These are phyloP conservation scores for Lethrus apterus DNA, from an alignment of 1,140 invertebrate species.

Conservation along the genomic window DNA sequence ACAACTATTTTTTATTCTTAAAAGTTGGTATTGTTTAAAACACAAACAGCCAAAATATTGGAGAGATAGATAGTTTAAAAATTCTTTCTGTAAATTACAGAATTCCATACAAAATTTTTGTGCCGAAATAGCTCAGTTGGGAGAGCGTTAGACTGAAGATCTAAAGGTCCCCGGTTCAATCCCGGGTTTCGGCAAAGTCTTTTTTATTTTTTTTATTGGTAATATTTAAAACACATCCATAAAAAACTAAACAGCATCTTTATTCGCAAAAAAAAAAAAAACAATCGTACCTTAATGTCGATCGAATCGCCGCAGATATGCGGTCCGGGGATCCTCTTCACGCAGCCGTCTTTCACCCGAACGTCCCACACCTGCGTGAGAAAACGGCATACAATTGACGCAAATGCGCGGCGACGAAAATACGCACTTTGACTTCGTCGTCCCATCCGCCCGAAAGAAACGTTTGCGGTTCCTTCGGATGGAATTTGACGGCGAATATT, in stretches of 20 bases:
- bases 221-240: too few species aligned
- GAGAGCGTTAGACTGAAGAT: conserved; percentile 73
- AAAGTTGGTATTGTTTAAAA: not conserved
- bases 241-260: not conserved
- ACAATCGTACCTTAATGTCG: conserved; percentile 29
- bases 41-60: not conserved
- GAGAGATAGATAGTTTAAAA: not conserved
- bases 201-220: too few species aligned
- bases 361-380: conserved; percentile 37
- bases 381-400: not conserved
- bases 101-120: too few species aligned
- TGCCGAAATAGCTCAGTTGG: conserved; percentile 68
- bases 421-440: conserved; percentile 33
- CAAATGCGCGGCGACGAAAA: not conserved
- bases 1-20: not conserved
- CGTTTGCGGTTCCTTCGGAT: conserved; percentile 28
- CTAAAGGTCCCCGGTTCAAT: conserved; percentile 67
- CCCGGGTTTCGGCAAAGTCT: conserved; percentile 65
- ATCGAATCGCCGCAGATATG: conserved; percentile 39
- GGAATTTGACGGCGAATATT: conserved; percentile 36
- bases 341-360: conserved; percentile 25
- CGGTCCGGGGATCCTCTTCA: conserved; percentile 33
- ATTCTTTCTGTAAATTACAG: too few species aligned
- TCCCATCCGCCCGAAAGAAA: conserved; percentile 40
- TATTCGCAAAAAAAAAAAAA: not conserved